Conservation (phyloP, 2,797 vertebrate species). For the Clamator glandarius region DNA sequence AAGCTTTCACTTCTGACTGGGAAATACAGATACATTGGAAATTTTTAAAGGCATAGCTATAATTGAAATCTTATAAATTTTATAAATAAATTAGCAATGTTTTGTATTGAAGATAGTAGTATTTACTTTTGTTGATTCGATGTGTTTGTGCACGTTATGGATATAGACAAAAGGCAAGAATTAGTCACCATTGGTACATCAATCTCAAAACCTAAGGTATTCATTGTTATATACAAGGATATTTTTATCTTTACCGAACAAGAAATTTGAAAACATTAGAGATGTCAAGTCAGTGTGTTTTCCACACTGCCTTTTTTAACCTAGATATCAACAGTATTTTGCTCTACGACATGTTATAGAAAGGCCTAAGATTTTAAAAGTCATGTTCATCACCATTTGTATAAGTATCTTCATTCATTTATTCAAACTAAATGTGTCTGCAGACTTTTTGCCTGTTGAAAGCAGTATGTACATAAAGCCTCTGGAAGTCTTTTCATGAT, state of each 20-base stretch:
- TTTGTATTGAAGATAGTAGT: background rate
- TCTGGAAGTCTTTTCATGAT: background rate
- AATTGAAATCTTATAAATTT: background rate
- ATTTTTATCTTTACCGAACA: background rate
- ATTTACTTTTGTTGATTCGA: background rate
- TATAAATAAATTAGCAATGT: background rate
- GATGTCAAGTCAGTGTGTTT: background rate
- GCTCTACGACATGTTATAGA: background rate
- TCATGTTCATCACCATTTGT: background rate
- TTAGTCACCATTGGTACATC: background rate
- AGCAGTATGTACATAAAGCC: background rate
- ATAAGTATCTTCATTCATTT: background rate
- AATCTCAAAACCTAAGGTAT: background rate
- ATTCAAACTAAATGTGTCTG: background rate
- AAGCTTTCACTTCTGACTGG: background rate
- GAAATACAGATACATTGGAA: background rate
- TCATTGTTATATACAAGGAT: background rate
- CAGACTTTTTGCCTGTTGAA: background rate
- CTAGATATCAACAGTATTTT: background rate
- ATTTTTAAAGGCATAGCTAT: background rate
- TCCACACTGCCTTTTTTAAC: background rate
- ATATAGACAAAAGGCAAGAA: background rate
- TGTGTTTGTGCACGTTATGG: fast-evolving
- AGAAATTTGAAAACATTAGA: background rate
- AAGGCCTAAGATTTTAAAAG: background rate